Evolutionary conservation across 35 echinoderm and acorn worm genomes (phyloP), one percentile per base, ranked within the genome.

Genomic region (Lytechinus pictus): DNA sequence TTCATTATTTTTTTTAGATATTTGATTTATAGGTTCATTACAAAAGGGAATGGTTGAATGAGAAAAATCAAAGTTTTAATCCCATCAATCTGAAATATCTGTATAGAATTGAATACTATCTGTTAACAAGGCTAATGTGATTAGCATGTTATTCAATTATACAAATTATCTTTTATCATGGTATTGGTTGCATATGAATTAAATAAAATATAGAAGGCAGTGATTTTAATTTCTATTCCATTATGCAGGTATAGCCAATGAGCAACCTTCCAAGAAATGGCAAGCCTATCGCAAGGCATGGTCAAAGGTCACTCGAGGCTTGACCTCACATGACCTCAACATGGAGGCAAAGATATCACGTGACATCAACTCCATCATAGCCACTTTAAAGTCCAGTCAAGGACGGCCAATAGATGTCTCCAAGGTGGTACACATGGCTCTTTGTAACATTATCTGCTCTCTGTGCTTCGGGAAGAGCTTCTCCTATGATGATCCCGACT

Each of bases 391-490:
- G 9, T 29, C 91, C 6, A 86, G 94, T 54, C 21, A 89, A 44
- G 96, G 94, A 16, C 55, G 28, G 12, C 94, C 98, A 27, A 44
- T 97, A 12, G 96, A 97, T 60, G 94, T 96, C 27, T 88, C 96
- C 14, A 91, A 90, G 27, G 27, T 89, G 52, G 97, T 99, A 51
- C 97, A 97, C 55, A 86, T 96, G 8, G 95, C 97, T 14, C 95
- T 99, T 94, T 96, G 97, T 52, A 99, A 99, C 54, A 94, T 99
- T 6, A 99, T 99, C 56, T 99, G 95, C 52, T 96, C 94, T 19
- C 87, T 99, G 27, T 97, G 97, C 90, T 99, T 99, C 57, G 98
- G 98, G 24, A 95, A 97, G 95, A 95, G 98, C 9, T 99, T 92
- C 58, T 14, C 86, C 9, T 86, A 94, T 61, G 89, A 92, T 10